Conservation (phyloP, 2,888 invertebrate genomes). For the Augochlorella aurata region DNA sequence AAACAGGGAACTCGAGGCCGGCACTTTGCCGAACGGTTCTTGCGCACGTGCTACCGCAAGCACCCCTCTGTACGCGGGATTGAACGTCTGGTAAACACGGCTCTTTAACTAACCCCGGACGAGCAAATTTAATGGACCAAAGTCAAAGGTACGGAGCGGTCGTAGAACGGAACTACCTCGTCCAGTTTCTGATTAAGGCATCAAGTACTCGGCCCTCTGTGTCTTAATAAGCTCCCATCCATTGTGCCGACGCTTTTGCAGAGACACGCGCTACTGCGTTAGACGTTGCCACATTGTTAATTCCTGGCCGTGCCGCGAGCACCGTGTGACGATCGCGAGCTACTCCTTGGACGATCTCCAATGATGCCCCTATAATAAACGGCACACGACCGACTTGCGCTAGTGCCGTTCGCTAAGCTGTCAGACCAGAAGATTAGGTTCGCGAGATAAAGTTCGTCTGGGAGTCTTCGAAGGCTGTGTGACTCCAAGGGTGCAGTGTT, state of each 20-base stretch:
- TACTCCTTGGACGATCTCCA: slow-evolving; percentile 10
- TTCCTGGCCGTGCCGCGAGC: neutral
- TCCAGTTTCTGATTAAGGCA: slow-evolving; percentile 18
- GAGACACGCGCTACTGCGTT: too few relatives aligned
- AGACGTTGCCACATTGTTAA: neutral
- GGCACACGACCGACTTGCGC: too few relatives aligned
- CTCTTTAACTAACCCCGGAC: slow-evolving; percentile 14
- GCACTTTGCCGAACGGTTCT: neutral
- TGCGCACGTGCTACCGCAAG: neutral
- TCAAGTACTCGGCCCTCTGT: neutral
- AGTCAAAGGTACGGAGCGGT: slow-evolving; percentile 10
- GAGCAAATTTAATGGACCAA: slow-evolving; percentile 15
- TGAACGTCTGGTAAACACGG: slow-evolving; percentile 17
- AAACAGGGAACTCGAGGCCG: neutral
- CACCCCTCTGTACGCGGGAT: neutral
- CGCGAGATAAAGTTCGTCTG: too few relatives aligned
- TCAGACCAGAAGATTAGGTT: too few relatives aligned
- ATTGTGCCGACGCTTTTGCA: neutral
- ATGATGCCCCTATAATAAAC: neutral
- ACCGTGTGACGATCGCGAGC: neutral
- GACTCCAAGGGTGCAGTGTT: too few relatives aligned
- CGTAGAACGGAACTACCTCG: neutral
- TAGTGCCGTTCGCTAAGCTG: too few relatives aligned
- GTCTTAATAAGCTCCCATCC: slow-evolving; percentile 1
- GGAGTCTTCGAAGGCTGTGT: too few relatives aligned